phyloP scores from a whole-genome alignment of 2,113 vertebrate species.

The Petrocephalus zakoni region DNA sequence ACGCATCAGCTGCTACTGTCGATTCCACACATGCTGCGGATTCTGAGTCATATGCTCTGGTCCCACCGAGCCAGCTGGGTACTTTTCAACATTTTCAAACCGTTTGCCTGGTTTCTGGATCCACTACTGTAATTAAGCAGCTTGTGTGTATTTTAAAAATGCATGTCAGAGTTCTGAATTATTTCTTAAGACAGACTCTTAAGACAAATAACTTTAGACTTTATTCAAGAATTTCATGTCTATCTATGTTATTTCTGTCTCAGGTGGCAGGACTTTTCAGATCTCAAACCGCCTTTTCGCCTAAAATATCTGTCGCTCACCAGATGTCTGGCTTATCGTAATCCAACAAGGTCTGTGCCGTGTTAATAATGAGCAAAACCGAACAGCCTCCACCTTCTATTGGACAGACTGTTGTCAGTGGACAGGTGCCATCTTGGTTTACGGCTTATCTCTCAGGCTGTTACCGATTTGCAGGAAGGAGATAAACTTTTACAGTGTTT shows the following conservation, averaged over 20 bases:
- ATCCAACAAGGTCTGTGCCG: neutral
- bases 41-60: neutral
- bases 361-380: neutral
- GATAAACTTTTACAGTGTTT: neutral
- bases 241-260: neutral
- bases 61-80: neutral
- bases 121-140: neutral
- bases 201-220: neutral
- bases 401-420: neutral
- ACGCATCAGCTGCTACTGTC: neutral
- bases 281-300: neutral
- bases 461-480: neutral
- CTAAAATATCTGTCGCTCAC: neutral
- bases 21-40: neutral
- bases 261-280: no score
- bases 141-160: neutral
- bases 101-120: neutral
- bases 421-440: neutral
- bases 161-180: neutral
- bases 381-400: neutral
- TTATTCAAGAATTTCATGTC: neutral
- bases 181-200: neutral
- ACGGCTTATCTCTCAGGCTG: neutral
- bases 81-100: neutral
- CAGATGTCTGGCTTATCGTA: neutral